Conservation (phyloP, 2,888 invertebrate genomes). For the Pterostichus niger region DNA sequence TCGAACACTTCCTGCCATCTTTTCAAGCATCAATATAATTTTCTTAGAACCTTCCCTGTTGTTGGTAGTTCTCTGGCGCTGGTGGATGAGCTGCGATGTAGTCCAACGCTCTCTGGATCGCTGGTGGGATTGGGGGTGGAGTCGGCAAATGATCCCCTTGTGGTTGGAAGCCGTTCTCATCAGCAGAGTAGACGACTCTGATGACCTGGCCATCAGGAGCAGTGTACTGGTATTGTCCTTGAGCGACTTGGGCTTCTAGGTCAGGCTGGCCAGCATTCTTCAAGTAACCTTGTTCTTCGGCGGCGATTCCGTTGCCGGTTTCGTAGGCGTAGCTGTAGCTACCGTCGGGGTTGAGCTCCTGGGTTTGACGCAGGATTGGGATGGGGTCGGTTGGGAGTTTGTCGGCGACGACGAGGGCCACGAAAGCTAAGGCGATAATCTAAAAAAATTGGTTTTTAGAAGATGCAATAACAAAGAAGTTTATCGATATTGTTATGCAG, state of each 20-base stretch:
- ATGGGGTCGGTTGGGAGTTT: slow-evolving; percentile 68
- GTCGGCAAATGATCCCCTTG: slow-evolving; percentile 77
- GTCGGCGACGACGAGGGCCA: slow-evolving; percentile 67
- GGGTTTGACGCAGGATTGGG: slow-evolving; percentile 68
- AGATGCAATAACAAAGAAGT: background rate
- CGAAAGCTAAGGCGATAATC: slow-evolving; percentile 67
- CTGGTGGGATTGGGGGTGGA: slow-evolving; percentile 77
- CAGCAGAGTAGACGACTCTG: slow-evolving; percentile 76
- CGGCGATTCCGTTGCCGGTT: slow-evolving; percentile 79
- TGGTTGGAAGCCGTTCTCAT: slow-evolving; percentile 77
- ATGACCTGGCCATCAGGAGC: slow-evolving; percentile 77
- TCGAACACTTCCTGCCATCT: slow-evolving; percentile 29
- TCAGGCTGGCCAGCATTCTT: slow-evolving; percentile 73
- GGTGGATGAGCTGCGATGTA: slow-evolving; percentile 74
- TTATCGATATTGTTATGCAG: no score
- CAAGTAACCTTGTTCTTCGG: slow-evolving; percentile 74
- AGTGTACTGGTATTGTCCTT: slow-evolving; percentile 78
- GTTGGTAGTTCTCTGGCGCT: slow-evolving; percentile 36
- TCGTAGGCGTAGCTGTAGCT: slow-evolving; percentile 77
- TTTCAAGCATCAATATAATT: background rate
- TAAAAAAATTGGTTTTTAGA: background rate
- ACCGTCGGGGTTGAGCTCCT: slow-evolving; percentile 75
- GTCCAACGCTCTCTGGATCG: slow-evolving; percentile 77
- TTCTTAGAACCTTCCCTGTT: slow-evolving; percentile 25
- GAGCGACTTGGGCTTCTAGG: slow-evolving; percentile 75